Evolutionary conservation across 1,140 invertebrate species (phyloP).

Genomic region (Papilio dardanus): DNA sequence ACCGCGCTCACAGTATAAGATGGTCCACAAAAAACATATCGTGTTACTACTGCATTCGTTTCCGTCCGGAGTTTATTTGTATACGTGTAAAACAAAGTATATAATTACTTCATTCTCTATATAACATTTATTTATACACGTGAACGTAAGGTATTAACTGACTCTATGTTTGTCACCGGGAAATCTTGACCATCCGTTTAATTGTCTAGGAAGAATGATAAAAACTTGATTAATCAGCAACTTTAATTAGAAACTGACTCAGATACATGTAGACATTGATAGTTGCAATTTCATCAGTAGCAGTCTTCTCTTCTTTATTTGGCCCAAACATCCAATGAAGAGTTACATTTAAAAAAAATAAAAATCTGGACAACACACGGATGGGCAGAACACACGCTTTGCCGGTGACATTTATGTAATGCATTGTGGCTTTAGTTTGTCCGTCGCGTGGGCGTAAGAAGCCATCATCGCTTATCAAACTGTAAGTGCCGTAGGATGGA

Average conservation of each 20-base stretch:
- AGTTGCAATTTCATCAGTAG: too few relatives aligned
- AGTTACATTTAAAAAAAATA: too few relatives aligned
- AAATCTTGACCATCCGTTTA: neutral
- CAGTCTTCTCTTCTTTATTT: too few relatives aligned
- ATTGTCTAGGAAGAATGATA: neutral
- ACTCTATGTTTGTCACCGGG: neutral
- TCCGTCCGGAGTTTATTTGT: constrained; percentile 29
- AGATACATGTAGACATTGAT: too few relatives aligned
- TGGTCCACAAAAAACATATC: constrained; percentile 28
- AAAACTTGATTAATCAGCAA: too few relatives aligned
- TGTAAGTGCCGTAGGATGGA: neutral
- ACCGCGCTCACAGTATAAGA: neutral
- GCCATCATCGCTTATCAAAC: constrained; percentile 5
- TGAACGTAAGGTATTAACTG: constrained; percentile 4
- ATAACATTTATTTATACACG: constrained; percentile 14
- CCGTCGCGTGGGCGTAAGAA: neutral
- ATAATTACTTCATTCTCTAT: constrained; percentile 23
- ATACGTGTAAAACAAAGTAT: constrained; percentile 33
- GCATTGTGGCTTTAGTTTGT: neutral
- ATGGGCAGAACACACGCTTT: neutral
- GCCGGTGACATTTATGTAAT: neutral
- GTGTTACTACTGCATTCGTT: constrained; percentile 23
- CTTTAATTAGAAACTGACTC: too few relatives aligned
- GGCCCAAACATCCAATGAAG: neutral
- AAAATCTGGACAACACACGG: too few relatives aligned